A percentile compares a stretch with the other conserved stretches of the same genome.
phyloP scores from a whole-genome alignment of 2,113 vertebrate species.

The Burhinus oedicnemus region DNA sequence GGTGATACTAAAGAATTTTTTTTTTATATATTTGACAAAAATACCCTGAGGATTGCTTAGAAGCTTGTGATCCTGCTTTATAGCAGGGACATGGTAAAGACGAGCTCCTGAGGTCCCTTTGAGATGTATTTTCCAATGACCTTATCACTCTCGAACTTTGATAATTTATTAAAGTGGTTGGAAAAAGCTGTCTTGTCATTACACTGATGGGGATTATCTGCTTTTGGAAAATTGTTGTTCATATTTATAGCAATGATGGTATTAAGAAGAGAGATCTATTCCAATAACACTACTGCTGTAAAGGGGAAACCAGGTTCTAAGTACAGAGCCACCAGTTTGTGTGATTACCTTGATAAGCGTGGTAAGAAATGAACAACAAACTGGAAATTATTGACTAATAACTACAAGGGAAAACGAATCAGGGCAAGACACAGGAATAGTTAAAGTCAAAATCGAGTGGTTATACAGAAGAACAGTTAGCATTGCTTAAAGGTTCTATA shows the following conservation, averaged over 20 bases:
- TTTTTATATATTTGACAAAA: background rate
- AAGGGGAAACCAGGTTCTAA: background rate
- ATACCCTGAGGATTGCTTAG: background rate
- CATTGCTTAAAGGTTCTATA: background rate
- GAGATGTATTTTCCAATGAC: background rate
- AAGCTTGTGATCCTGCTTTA: background rate
- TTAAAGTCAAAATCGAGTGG: background rate
- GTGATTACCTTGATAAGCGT: rapidly evolving
- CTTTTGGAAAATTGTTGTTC: background rate
- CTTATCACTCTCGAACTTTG: background rate
- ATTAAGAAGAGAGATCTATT: background rate
- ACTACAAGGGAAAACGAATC: background rate
- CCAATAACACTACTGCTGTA: no score
- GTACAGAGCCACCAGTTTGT: background rate
- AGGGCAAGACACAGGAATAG: background rate
- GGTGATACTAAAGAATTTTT: background rate
- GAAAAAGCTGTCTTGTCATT: background rate
- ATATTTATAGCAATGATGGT: background rate
- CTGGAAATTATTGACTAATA: background rate
- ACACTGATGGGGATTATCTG: background rate
- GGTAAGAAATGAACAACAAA: background rate
- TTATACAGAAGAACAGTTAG: background rate
- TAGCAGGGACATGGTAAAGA: background rate
- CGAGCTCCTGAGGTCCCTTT: background rate
- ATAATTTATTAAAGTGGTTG: background rate